Conservation (phyloP, 1,140 invertebrate genomes). For the Drosophila pseudoananassae region DNA sequence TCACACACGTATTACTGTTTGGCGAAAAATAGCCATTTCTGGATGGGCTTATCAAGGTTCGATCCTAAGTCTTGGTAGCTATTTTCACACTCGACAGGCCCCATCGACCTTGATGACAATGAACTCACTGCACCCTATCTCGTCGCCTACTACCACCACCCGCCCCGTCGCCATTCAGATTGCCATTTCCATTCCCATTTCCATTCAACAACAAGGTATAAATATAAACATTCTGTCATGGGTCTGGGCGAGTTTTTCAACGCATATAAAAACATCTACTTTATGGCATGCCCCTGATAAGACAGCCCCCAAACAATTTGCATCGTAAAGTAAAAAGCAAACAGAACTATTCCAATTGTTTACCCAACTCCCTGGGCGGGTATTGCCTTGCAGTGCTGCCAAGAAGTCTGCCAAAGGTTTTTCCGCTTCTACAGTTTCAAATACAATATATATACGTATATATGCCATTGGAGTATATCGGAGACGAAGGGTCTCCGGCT, state of each 20-base stretch:
- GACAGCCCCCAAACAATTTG: constrained; percentile 54
- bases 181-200: constrained; percentile 8
- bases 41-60: constrained; percentile 24
- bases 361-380: constrained; percentile 12
- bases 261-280: constrained; percentile 61
- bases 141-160: neutral
- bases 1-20: neutral
- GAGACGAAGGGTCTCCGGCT: constrained; percentile 1
- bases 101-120: constrained; percentile 72
- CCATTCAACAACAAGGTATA: constrained; percentile 21
- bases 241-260: constrained; percentile 25
- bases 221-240: constrained; percentile 40
- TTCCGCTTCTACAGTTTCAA: constrained; percentile 1
- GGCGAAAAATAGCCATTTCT: constrained; percentile 4
- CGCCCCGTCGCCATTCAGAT: neutral
- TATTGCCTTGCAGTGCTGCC: constrained; percentile 21
- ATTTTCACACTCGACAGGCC: constrained; percentile 32
- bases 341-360: constrained; percentile 37
- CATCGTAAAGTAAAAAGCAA: constrained; percentile 62
- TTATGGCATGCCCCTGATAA: constrained; percentile 60
- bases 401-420: constrained; percentile 41
- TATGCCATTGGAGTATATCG: neutral
- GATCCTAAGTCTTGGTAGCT: constrained; percentile 18
- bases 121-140: constrained; percentile 47
- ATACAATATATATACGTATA: neutral